Evolutionary conservation across 2,888 invertebrate species (phyloP).

Genomic region (Metacarcinus magister): DNA sequence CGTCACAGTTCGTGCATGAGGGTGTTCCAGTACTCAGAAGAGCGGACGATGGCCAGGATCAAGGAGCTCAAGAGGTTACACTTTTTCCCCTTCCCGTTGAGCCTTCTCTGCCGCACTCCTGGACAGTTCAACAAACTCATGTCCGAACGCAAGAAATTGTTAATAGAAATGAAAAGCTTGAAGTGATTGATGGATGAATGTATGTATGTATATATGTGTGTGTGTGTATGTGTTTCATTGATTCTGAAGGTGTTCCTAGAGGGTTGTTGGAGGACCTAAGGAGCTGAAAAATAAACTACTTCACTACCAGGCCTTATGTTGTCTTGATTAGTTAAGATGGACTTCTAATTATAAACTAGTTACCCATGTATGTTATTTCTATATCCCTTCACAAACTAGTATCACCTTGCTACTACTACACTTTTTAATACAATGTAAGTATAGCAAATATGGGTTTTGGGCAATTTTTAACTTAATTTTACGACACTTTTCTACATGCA

Average conservation of each 20-base stretch:
- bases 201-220: background rate
- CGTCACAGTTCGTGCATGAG: slow-evolving; percentile 54
- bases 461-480: no score
- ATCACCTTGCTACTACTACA: background rate
- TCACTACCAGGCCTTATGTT: background rate
- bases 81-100: slow-evolving; percentile 64
- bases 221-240: background rate
- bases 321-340: background rate
- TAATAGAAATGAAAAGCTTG: background rate
- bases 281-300: background rate
- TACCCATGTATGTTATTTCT: background rate
- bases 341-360: no score
- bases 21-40: slow-evolving; percentile 58
- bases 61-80: slow-evolving; percentile 54
- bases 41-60: slow-evolving; percentile 39
- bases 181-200: background rate
- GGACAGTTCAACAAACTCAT: background rate
- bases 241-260: no score
- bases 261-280: background rate
- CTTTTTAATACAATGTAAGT: no score
- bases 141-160: background rate
- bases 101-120: background rate
- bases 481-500: background rate
- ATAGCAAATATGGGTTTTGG: no score
- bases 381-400: background rate